Evolutionary conservation across 2,888 invertebrate genomes (phyloP), one percentile per base, ranked within the genome.

Genomic region (Ganaspis brasiliensis): DNA sequence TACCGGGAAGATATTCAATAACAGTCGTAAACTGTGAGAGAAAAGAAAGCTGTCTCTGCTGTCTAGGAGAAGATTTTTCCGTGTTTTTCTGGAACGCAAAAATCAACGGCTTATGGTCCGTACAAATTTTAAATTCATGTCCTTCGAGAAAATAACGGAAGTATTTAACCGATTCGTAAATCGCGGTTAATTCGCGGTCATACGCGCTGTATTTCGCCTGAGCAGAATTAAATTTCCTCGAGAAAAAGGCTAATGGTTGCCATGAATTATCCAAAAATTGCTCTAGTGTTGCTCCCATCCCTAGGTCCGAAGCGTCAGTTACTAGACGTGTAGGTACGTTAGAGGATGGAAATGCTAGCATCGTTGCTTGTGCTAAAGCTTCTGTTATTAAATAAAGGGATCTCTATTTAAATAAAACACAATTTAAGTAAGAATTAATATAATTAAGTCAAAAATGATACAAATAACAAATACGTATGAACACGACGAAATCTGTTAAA

Each of bases 201-300:
- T 52, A 14, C 49, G n/a, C 16, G 2, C n/a, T 52, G 16, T 52
- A 14, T 5, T 52, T 52, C n/a, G 9, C n/a, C n/a, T 16, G 49
- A 52, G 49, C 74, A 0, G 73, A 24, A 14, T 72, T 79, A 1
- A 88, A 76, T 72, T 87, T 86, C 73, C 77, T 82, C 0, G 85
- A 83, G 75, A 85, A 88, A 55, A 87, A 88, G 0, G 71, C 78
- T 4, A 86, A 71, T 6, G 86, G 84, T 71, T 82, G 52, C 31
- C 86, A 86, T 0, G 6, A 56, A 5, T 59, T 72, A 0, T 76
- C 70, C 12, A 70, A 71, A 4, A 26, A 35, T 72, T 87, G 85
- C 21, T 88, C 81, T 14, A 88, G 72, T 61, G 19, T 24, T 85
- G 3, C 31, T 31, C 31, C 31, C 31, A 31, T 4, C 31, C 31